Evolutionary conservation across 37 sponge, comb jelly and placozoan species (phyloP).

Genomic region (Geodia barretti): DNA sequence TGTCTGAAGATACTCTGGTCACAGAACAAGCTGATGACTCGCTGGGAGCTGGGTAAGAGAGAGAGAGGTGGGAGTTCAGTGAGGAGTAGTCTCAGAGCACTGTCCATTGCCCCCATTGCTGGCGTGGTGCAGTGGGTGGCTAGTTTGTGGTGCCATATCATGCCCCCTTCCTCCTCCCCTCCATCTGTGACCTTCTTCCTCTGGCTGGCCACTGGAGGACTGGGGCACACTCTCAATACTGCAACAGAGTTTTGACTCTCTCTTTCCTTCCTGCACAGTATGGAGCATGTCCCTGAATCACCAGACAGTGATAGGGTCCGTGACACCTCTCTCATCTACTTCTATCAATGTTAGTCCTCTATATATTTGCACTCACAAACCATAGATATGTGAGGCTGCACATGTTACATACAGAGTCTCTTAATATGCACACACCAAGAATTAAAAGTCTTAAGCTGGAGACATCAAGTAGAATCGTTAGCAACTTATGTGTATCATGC

Average conservation of each 20-base stretch:
- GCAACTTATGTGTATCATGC: too few relatives aligned
- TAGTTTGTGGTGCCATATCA: neutral
- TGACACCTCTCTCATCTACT: constrained; percentile 7
- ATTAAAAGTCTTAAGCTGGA: too few relatives aligned
- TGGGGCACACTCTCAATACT: too few relatives aligned
- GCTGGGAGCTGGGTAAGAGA: neutral
- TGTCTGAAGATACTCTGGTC: neutral
- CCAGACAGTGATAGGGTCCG: too few relatives aligned
- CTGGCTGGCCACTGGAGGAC: too few relatives aligned
- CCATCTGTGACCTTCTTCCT: too few relatives aligned
- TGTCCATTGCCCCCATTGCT: neutral
- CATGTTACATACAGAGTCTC: neutral
- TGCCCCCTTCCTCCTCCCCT: neutral
- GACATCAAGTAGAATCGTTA: too few relatives aligned
- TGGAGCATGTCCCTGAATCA: neutral
- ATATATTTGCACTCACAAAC: neutral
- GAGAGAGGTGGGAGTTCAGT: neutral
- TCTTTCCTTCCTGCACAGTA: neutral
- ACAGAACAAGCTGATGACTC: too few relatives aligned
- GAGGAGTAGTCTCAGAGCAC: neutral
- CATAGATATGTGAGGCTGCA: neutral
- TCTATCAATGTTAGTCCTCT: constrained; percentile 24
- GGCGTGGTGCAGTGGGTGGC: neutral
- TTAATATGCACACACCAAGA: too few relatives aligned
- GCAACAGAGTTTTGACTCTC: too few relatives aligned